phyloP scores from a whole-genome alignment of 64 coral and sea anemone genomes.

The Orbicella faveolata region DNA sequence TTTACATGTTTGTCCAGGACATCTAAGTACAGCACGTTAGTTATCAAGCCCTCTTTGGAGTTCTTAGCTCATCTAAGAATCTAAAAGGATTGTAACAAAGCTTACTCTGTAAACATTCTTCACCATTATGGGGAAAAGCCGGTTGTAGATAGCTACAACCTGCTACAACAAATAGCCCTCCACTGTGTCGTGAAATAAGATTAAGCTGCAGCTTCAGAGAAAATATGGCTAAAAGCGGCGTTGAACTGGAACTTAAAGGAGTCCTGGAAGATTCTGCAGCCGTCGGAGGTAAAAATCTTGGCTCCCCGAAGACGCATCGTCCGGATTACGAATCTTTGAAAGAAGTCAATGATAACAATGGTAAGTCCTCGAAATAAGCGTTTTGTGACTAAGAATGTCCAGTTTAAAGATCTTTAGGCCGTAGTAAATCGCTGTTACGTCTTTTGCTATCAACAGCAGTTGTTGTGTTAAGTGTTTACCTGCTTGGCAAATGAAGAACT shows the following conservation, averaged over 20 bases:
- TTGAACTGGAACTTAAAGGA: constrained; percentile 4
- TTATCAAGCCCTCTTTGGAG: neutral
- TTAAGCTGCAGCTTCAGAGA: neutral
- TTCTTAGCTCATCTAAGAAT: neutral
- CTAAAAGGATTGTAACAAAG: neutral
- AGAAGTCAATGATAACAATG: constrained; percentile 27
- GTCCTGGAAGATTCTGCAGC: neutral
- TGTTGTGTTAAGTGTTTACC: too few species aligned
- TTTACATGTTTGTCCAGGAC: too few species aligned
- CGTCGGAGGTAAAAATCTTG: neutral
- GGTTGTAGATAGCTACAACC: too few species aligned
- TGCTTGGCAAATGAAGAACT: too few species aligned
- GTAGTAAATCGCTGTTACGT: neutral
- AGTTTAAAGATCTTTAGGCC: neutral
- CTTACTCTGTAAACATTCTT: neutral
- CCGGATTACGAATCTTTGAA: constrained; percentile 21
- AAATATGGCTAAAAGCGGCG: constrained; percentile 1
- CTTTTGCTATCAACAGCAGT: neutral
- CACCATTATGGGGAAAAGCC: too few species aligned
- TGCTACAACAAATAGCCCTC: neutral
- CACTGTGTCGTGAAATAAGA: neutral
- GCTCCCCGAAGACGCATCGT: neutral
- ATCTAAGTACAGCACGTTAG: neutral
- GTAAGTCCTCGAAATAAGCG: neutral
- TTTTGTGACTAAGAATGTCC: neutral